phyloP scores from a whole-genome alignment of 2,113 vertebrate genomes.

The Formicarius rufipectus region DNA sequence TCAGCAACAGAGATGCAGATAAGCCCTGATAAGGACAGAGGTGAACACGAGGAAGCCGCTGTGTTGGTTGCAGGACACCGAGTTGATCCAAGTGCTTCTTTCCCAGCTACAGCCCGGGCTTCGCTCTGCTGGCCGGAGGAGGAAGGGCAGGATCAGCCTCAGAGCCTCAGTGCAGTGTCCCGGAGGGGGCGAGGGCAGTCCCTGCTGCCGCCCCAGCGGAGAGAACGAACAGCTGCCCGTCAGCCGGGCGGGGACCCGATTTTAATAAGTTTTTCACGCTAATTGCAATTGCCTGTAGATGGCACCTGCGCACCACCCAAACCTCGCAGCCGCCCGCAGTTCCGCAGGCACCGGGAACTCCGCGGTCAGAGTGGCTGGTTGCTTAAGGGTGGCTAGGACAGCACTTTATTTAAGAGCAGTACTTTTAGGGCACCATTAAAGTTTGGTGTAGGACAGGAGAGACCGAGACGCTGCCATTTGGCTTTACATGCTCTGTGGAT shows the following conservation, averaged over 20 bases:
- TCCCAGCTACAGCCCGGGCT: neutral
- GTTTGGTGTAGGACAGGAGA: neutral
- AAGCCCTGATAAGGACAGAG: neutral
- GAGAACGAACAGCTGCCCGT: accelerated
- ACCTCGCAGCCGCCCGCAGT: too few species aligned
- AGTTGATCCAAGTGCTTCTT: accelerated
- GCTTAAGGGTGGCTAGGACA: accelerated
- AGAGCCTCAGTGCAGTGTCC: neutral
- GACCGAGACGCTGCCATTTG: neutral
- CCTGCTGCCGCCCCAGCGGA: too few species aligned
- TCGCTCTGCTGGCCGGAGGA: neutral
- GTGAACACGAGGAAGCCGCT: neutral
- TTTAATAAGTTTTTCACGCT: accelerated
- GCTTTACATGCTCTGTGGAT: neutral
- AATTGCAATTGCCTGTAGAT: neutral
- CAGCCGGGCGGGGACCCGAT: neutral
- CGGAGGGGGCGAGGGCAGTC: neutral
- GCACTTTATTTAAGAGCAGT: too few species aligned
- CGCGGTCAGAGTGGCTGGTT: accelerated
- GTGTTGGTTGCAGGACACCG: neutral
- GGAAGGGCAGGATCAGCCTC: neutral
- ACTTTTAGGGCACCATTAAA: neutral
- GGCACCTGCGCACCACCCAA: neutral
- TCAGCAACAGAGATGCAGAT: neutral
- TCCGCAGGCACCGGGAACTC: neutral